Conservation (phyloP, 2,888 invertebrate species). For the Acanthosepion lycidas region DNA sequence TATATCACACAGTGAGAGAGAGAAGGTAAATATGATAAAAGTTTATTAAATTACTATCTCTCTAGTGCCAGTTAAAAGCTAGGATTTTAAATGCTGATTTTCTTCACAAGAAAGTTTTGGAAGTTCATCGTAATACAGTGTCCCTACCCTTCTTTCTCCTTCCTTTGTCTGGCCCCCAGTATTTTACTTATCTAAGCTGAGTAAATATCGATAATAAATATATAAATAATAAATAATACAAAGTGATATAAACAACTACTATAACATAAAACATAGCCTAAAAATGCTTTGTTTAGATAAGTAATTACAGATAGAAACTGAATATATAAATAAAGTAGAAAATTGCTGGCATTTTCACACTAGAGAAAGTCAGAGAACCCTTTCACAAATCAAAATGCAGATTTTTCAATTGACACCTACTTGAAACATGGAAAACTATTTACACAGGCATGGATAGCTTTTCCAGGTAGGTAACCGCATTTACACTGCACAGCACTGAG, state of each 20-base stretch:
- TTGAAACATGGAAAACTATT: constrained; percentile 33
- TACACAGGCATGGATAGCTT: constrained; percentile 9
- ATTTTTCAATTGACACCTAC: constrained; percentile 33
- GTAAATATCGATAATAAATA: not conserved
- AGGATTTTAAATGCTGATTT: not conserved
- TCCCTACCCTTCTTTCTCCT: not conserved
- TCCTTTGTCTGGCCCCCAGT: not conserved
- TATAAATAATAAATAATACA: constrained; percentile 16
- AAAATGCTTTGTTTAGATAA: not conserved
- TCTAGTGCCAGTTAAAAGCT: not conserved
- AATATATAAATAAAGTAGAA: not conserved
- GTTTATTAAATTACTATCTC: no score
- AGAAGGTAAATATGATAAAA: no score
- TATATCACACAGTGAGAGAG: no score
- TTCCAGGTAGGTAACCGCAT: constrained; percentile 33
- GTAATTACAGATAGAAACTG: not conserved
- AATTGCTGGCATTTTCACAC: not conserved
- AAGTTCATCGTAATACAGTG: not conserved
- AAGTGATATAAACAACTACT: not conserved
- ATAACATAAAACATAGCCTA: not conserved
- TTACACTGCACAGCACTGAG: not conserved
- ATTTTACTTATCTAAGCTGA: not conserved
- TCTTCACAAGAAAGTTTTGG: not conserved
- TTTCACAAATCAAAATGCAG: constrained; percentile 33
- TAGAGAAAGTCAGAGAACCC: not conserved